Evolutionary conservation across 2,888 invertebrate genomes (phyloP).

Genomic region (Erpobdella octoculata): DNA sequence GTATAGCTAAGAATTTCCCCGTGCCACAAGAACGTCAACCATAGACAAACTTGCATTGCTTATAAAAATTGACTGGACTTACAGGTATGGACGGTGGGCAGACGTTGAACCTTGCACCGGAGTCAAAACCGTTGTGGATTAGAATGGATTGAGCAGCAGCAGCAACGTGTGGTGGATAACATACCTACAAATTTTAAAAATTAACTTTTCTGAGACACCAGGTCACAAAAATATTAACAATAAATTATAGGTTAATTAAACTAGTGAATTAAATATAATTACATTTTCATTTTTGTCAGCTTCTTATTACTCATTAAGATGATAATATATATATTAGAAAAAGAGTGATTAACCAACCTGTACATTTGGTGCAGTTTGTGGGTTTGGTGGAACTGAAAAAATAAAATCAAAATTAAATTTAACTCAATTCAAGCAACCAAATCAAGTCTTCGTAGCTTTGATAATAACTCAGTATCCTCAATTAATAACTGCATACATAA

Average conservation of each 20-base stretch:
- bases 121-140: conserved; percentile 61
- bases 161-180: not conserved
- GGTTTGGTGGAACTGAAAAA: not conserved
- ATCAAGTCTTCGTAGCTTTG: too few species aligned
- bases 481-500: too few species aligned
- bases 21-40: too few species aligned
- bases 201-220: too few species aligned
- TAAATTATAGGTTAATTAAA: not conserved
- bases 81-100: conserved; percentile 68
- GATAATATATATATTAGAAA: too few species aligned
- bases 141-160: conserved; percentile 40
- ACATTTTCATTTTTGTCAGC: too few species aligned
- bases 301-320: too few species aligned
- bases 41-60: too few species aligned
- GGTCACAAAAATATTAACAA: not conserved
- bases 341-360: too few species aligned
- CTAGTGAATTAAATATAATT: not conserved
- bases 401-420: not conserved
- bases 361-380: not conserved
- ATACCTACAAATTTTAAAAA: too few species aligned
- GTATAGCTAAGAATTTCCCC: too few species aligned
- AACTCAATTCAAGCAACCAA: not conserved
- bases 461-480: too few species aligned
- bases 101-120: conserved; percentile 73
- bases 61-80: conserved; percentile 37